Conservation (phyloP, 1,140 invertebrate genomes). For the Cotesia vestalis region DNA sequence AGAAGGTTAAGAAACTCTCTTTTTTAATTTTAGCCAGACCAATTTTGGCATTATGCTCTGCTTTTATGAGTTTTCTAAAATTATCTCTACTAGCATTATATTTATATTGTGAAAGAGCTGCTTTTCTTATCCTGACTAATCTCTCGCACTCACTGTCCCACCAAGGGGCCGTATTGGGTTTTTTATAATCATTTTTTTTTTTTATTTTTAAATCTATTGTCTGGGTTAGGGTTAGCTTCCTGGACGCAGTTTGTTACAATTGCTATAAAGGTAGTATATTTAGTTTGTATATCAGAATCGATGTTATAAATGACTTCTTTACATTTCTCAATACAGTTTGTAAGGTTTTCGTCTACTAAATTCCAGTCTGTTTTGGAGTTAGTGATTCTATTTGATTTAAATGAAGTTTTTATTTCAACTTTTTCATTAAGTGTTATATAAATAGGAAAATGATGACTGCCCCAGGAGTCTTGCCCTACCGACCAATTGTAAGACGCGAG, state of each 20-base stretch:
- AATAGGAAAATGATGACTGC: too few species aligned
- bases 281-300: background rate
- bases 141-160: constrained; percentile 5
- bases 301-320: background rate
- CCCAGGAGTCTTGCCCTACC: too few species aligned
- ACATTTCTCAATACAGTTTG: background rate
- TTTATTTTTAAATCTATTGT: background rate
- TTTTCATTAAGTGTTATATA: background rate
- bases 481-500: too few species aligned
- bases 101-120: constrained; percentile 7
- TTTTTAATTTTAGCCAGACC: background rate
- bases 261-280: background rate
- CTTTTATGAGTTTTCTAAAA: background rate
- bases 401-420: background rate
- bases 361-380: background rate
- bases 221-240: background rate
- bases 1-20: constrained; percentile 32
- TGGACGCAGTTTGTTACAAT: too few species aligned
- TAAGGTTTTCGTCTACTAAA: background rate
- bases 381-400: background rate
- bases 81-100: background rate
- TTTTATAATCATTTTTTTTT: background rate
- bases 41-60: constrained; percentile 1
- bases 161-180: background rate
- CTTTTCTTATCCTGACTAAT: constrained; percentile 4